Evolutionary conservation across 1,140 invertebrate genomes (phyloP).

Genomic region (Drosophila oshimai): DNA sequence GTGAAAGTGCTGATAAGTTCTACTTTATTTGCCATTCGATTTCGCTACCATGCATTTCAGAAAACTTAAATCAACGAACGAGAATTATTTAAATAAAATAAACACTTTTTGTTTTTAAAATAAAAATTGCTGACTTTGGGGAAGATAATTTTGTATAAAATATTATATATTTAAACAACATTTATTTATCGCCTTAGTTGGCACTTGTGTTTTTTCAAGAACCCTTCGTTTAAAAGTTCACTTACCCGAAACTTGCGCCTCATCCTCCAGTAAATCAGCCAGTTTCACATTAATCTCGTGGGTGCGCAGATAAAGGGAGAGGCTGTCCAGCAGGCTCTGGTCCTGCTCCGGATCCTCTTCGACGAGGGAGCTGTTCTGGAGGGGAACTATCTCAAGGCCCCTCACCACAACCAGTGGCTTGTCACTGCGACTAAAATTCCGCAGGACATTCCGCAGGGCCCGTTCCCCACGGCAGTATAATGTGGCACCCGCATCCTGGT

Average conservation of each 20-base stretch:
- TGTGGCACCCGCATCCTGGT: slow-evolving; percentile 30
- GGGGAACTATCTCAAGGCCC: slow-evolving; percentile 75
- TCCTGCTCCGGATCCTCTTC: slow-evolving; percentile 4
- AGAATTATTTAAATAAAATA: too few species aligned
- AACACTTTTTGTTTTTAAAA: too few species aligned
- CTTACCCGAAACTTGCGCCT: slow-evolving; percentile 41
- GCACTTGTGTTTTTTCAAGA: neutral
- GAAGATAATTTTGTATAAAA: too few species aligned
- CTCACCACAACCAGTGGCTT: slow-evolving; percentile 68
- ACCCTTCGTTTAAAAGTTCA: neutral
- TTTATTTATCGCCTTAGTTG: neutral
- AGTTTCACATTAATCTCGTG: slow-evolving; percentile 88
- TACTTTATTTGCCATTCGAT: too few species aligned
- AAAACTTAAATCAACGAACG: too few species aligned
- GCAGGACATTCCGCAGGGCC: slow-evolving; percentile 61
- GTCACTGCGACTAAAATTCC: slow-evolving; percentile 67
- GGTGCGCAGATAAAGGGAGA: slow-evolving; percentile 87
- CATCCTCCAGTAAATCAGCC: slow-evolving; percentile 84
- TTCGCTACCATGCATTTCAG: too few species aligned
- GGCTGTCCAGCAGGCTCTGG: slow-evolving; percentile 82
- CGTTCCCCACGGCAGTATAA: slow-evolving; percentile 74
- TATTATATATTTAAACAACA: too few species aligned
- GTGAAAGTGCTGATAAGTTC: too few species aligned
- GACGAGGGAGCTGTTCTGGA: slow-evolving; percentile 16
- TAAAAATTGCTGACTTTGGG: too few species aligned